Conservation (phyloP, 2,113 vertebrate species). For the Malurus elegans region DNA sequence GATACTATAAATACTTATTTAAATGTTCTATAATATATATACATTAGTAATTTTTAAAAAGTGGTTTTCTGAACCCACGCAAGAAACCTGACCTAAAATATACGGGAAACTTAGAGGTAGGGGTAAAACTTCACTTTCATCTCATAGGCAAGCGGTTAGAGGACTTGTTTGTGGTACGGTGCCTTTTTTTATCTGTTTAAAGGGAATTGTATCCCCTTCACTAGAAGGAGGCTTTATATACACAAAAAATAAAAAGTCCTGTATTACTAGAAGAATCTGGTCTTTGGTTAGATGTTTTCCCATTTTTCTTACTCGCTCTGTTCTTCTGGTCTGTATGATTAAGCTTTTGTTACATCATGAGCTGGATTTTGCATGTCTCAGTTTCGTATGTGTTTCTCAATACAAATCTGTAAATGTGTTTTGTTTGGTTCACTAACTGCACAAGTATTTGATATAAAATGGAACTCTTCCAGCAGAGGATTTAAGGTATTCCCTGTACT, state of each 20-base stretch:
- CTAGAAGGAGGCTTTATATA: not conserved
- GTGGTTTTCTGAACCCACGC: not conserved
- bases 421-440: not conserved
- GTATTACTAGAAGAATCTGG: not conserved
- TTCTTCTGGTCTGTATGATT: not conserved
- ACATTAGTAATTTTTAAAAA: accelerated
- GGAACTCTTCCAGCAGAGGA: not conserved
- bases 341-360: not conserved
- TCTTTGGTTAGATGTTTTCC: not conserved
- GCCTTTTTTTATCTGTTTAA: not conserved
- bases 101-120: not conserved
- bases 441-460: not conserved
- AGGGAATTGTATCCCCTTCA: not conserved
- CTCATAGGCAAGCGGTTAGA: not conserved
- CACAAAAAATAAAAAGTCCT: not conserved
- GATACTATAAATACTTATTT: not conserved
- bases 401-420: not conserved
- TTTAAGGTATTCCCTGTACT: not conserved
- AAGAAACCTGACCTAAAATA: not conserved
- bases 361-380: not conserved
- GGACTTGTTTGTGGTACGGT: not conserved
- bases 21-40: accelerated
- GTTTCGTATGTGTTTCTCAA: not conserved
- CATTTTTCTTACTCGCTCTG: not conserved
- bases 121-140: not conserved